Evolutionary conservation across 2,113 vertebrate species (phyloP), one percentile per base, ranked within the genome.

Genomic region (Neodontobutis hainanensis): DNA sequence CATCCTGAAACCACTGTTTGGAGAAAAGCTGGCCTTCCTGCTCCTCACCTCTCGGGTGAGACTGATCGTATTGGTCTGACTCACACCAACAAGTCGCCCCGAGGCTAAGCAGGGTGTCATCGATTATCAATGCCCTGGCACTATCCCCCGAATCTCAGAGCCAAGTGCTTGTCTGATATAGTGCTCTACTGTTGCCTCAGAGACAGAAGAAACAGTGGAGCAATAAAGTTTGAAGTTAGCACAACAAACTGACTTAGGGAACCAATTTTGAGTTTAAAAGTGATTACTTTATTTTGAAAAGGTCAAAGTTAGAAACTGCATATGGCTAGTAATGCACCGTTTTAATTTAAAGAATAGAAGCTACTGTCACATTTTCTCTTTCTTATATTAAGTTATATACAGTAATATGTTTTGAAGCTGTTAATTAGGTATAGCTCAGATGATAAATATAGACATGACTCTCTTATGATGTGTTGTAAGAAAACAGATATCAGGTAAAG

Each of bases 71-170:
- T 79, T 75, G 69, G 67, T 53, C 70, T 68, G 66, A 70, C 44
- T 87, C 70, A 75, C 4, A 51, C 36, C 43, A 49, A 72, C 58
- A 51, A 61, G 68, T 82, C 5, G 50, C 55, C 81, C 73, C 2
- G 46, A 77, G 64, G 78, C 69, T 70, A 65, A 50, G 47, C 61
- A 56, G 72, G 44, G 61, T 59, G 55, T 68, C 74, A 82, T 76
- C 16, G 78, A 84, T 88, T 89, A 81, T 84, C 77, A 14, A 67
- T 66, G 81, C 70, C 46, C 40, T 34, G n/a, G 58, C 71, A 76
- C 52, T 52, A 5, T 70, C 27, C 50, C 55, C 65, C 69, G 35
- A 67, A 78, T 81, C 55, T 47, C 59, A 65, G 53, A 62, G 70
- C 49, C 55, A 32, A 2, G 47, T 59, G 47, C 63, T 77, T 61